Evolutionary conservation across 2,888 invertebrate species (phyloP).

Genomic region (Sicus ferrugineus): DNA sequence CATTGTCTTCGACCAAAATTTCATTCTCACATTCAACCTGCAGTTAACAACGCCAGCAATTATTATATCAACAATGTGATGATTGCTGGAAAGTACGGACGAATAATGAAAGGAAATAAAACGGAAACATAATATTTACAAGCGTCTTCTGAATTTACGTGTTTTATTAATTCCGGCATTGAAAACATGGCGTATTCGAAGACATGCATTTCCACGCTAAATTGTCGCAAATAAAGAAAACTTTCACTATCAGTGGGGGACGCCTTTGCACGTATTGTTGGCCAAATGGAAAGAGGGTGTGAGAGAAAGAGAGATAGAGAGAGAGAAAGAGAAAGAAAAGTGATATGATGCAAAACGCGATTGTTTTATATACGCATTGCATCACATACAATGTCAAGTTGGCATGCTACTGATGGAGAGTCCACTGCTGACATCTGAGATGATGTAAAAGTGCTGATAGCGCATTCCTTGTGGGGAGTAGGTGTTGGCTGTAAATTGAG

Average conservation of each 20-base stretch:
- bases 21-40: too few relatives aligned
- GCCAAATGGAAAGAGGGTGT: background rate
- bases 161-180: conserved; percentile 19
- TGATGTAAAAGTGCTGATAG: background rate
- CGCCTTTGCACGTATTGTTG: background rate
- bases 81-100: background rate
- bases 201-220: background rate
- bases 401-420: too few relatives aligned
- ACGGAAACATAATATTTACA: conserved; percentile 8
- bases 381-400: background rate
- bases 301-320: too few relatives aligned
- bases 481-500: background rate
- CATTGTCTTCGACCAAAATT: too few relatives aligned
- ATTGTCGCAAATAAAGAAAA: background rate
- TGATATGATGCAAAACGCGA: background rate
- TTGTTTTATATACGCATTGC: background rate
- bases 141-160: conserved; percentile 3
- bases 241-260: background rate
- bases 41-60: background rate
- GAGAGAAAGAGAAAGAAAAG: background rate
- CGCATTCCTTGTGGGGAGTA: too few relatives aligned
- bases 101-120: conserved; percentile 3
- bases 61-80: background rate
- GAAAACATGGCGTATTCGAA: conserved; percentile 2
- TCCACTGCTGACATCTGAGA: background rate